A percentile compares a stretch with the other conserved stretches of the same genome.
phyloP scores from a whole-genome alignment of 1,140 invertebrate species.

The Zophobas morio region DNA sequence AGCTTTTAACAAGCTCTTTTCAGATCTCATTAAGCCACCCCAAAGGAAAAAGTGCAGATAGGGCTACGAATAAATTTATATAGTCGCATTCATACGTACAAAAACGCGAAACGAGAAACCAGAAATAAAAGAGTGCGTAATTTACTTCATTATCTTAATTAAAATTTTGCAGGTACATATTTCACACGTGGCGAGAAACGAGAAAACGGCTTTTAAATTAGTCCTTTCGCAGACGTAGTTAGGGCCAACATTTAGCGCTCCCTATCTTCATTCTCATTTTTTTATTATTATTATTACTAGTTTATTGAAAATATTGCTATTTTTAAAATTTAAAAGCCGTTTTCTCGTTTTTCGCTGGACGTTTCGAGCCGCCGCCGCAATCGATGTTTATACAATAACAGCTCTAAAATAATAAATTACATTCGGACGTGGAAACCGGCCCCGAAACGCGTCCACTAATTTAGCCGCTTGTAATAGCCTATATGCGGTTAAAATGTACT shows the following conservation, averaged over 20 bases:
- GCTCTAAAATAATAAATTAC: conserved; percentile 38
- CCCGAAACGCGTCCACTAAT: conserved; percentile 45
- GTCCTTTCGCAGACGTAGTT: too few relatives aligned
- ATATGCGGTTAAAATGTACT: conserved; percentile 46
- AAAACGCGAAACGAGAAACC: conserved; percentile 1
- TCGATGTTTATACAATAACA: conserved; percentile 34
- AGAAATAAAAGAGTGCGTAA: conserved; percentile 26
- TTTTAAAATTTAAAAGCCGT: too few relatives aligned
- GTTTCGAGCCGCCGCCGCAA: background rate
- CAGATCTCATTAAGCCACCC: conserved; percentile 37
- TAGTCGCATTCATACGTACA: conserved; percentile 23
- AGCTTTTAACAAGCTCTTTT: conserved; percentile 41
- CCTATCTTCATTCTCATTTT: too few relatives aligned
- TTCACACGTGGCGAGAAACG: background rate
- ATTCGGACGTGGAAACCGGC: conserved; percentile 24
- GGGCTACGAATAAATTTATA: conserved; percentile 35
- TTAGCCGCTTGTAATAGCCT: conserved; percentile 38
- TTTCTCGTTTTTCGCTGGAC: too few relatives aligned
- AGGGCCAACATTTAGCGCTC: too few relatives aligned
- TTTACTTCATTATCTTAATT: conserved; percentile 39
- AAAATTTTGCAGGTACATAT: conserved; percentile 35
- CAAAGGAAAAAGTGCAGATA: conserved; percentile 33
- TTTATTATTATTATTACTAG: too few relatives aligned
- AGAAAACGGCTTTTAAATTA: background rate
- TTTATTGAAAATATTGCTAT: too few relatives aligned